Base-by-base conservation (phyloP, 1,140 invertebrate species). In the Calliopsis andreniformis region DNA sequence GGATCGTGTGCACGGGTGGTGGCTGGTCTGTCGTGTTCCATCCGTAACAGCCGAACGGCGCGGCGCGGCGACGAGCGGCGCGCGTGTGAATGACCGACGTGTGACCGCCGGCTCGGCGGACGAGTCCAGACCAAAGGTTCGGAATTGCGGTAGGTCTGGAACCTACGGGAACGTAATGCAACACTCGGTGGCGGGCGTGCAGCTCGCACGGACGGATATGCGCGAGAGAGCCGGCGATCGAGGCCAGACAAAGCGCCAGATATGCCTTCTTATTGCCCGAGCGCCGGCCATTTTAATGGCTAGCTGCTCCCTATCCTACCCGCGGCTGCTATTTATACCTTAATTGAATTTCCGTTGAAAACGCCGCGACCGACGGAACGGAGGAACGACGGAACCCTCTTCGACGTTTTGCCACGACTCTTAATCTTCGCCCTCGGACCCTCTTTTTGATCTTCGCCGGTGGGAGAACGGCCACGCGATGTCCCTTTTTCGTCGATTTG, bases 61-160 rank as follows among this genome's bases (percentile, higher is more conserved):
- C 53, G 43, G 76, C 78, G 75, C 76, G 69, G 49, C 47, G 47
- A 61, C 49, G 76, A 80, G 75, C 76, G 69, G 79, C 82, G 53
- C 77, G 59, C 72, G 85, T 86, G 85, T 86, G 84, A 86, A 86
- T 86, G 85, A 86, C 85, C 85, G 85, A 86, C 84, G 84, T 86
- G 84, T 76, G 85, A 86, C 79, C 82, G 85, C 55, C 69, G n/a
- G 71, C 55, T 76, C 72, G 70, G 70, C 78, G 79, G 70, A 76
- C 79, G 78, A 80, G 82, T 85, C 75, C 82, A 83, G 79, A 84
- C 70, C 82, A 77, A 86, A 86, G 85, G 79, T 84, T 86, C 82
- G 82, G 84, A 71, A 87, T 87, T 87, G 86, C 80, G 86, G 86
- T 87, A 86, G 86, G 86, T 86, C 85, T 86, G 79, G 82, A 86